Base-by-base conservation (phyloP, 2,888 invertebrate species). In the Agrotis puta region DNA sequence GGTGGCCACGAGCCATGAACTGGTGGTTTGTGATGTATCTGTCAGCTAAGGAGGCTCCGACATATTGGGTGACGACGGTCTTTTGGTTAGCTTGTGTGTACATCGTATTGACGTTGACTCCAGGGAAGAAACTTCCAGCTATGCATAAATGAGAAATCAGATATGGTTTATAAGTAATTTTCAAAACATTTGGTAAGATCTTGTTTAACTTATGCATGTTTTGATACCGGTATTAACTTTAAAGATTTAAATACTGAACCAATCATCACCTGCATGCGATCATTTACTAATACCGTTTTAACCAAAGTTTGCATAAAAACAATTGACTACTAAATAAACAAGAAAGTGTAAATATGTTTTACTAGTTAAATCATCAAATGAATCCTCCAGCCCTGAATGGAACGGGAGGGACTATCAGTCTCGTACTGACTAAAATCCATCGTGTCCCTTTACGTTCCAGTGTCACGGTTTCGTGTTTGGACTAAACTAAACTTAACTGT, bases 1-100 rank as follows among this genome's bases (percentile, higher is more conserved):
- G 91, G 84, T 97, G 97, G 3, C 97, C 97, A 59, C 97, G 95
- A 0, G 97, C 90, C 63, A 97, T 86, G 80, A 96, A 94, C 85
- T 92, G 93, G 0, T 82, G 87, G 54, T 67, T 87, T 6, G 95
- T 94, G 2, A 97, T 91, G 81, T 97, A 97, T 79, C 93, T 93
- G 27, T 92, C 88, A 1, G 95, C 96, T 58, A 93, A 77, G 4
- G 83, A 81, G 5, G 86, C 73, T 5, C 95, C 95, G 0, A 95
- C 91, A 3, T 89, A 77, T 16, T 75, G 72, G 0, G 93, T 91
- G 57, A 95, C 91, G 1, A 89, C 81, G 0, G 78, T 79, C 70
- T 92, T 93, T 75, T 95, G 95, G 43, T 88, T 85, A 1, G 87
- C 92, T 83, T 95, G 94, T 2, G 95, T 95, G 85, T 95, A 95